Evolutionary conservation across 2,888 invertebrate species (phyloP).

Genomic region (Villa cingulata): DNA sequence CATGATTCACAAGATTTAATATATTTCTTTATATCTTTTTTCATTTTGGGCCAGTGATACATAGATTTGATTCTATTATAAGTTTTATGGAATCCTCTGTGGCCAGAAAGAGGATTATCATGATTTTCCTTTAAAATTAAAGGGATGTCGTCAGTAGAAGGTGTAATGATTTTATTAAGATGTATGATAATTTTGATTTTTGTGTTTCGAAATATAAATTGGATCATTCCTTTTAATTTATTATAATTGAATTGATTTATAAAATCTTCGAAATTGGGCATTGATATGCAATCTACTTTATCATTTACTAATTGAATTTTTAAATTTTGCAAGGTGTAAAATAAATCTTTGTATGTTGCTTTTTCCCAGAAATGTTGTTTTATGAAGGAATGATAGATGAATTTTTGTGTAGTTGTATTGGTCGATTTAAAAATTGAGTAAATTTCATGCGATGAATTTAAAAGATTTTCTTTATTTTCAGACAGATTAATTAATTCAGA

Average conservation of each 20-base stretch:
- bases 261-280: conserved; percentile 2
- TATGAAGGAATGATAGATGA: conserved; percentile 9
- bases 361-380: conserved; percentile 7
- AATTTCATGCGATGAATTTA: conserved; percentile 3
- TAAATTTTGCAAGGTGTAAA: conserved; percentile 5
- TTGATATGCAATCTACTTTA: conserved; percentile 3
- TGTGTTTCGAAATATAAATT: conserved; percentile 2
- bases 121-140: conserved; percentile 12
- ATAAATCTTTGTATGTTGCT: conserved; percentile 2
- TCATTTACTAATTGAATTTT: conserved; percentile 2
- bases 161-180: neutral
- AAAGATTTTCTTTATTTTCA: no score
- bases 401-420: neutral
- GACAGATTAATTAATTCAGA: no score
- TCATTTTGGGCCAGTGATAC: neutral
- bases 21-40: neutral
- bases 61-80: neutral
- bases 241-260: conserved; percentile 9
- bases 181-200: conserved; percentile 3
- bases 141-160: neutral
- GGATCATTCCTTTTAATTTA: conserved; percentile 2
- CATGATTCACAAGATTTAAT: conserved; percentile 22
- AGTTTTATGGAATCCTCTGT: neutral
- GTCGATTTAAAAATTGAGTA: conserved; percentile 6
- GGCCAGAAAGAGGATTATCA: neutral